phyloP scores from a whole-genome alignment of 1,140 invertebrate species.

The Drosophila leontia region DNA sequence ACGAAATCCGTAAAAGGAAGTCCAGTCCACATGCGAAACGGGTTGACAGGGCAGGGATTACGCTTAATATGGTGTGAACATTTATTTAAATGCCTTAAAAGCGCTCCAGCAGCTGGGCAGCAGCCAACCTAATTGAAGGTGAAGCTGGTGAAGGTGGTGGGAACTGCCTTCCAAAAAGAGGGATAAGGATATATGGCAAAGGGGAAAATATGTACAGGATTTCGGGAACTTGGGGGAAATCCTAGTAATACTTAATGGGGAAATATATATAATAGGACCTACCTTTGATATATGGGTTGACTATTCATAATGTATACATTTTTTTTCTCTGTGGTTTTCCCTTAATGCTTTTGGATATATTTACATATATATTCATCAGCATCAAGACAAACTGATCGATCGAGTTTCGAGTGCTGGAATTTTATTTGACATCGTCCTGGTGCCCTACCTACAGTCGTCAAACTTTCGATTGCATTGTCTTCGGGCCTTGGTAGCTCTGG shows the following conservation, averaged over 20 bases:
- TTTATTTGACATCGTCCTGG: constrained; percentile 18
- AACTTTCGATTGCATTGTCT: constrained; percentile 53
- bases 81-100: constrained; percentile 50
- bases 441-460: constrained; percentile 19
- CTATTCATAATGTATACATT: too few relatives aligned
- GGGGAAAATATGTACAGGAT: background rate
- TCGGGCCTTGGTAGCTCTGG: constrained; percentile 10
- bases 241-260: background rate
- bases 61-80: constrained; percentile 61
- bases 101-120: background rate
- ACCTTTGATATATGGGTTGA: too few relatives aligned
- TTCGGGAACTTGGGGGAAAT: background rate
- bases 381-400: constrained; percentile 9
- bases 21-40: background rate
- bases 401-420: constrained; percentile 30
- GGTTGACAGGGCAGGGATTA: constrained; percentile 44
- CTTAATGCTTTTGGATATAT: too few relatives aligned
- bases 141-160: background rate
- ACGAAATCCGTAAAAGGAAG: constrained; percentile 2
- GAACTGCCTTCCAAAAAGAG: too few relatives aligned
- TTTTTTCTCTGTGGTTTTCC: background rate
- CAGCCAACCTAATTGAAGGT: constrained; percentile 30
- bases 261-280: too few relatives aligned
- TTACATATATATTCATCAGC: background rate
- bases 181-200: constrained; percentile 2